Conservation (phyloP, 1,140 invertebrate species). For the Ridgeia piscesae region DNA sequence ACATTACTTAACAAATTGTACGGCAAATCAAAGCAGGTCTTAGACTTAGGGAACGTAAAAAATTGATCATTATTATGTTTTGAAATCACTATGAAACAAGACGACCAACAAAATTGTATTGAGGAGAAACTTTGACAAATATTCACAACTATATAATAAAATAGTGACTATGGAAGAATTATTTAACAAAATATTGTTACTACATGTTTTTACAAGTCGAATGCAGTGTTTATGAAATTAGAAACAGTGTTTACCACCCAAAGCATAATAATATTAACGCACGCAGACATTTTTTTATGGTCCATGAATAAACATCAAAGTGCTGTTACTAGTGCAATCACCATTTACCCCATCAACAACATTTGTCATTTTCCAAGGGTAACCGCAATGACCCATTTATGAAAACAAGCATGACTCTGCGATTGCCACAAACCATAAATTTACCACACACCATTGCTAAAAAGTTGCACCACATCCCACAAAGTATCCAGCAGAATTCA, state of each 20-base stretch:
- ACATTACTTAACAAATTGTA: too few species aligned
- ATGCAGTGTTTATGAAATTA: background rate
- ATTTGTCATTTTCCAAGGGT: background rate
- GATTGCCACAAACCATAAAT: background rate
- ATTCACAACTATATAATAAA: too few species aligned
- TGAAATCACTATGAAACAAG: too few species aligned
- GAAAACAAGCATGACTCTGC: background rate
- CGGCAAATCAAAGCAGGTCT: too few species aligned
- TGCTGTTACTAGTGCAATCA: background rate
- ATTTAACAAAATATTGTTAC: background rate
- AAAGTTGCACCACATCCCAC: background rate
- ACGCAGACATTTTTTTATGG: background rate
- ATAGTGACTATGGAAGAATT: background rate
- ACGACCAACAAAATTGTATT: too few species aligned
- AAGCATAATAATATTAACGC: background rate
- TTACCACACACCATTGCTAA: background rate
- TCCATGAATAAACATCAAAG: background rate
- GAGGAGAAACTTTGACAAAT: too few species aligned
- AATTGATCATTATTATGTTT: too few species aligned
- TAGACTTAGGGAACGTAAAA: too few species aligned
- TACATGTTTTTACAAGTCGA: background rate
- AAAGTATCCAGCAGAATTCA: background rate
- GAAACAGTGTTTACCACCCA: background rate
- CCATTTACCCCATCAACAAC: background rate
- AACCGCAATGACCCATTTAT: background rate